Base-by-base conservation (phyloP, 2,888 invertebrate genomes). In the Zhuqinia jingwanae region DNA sequence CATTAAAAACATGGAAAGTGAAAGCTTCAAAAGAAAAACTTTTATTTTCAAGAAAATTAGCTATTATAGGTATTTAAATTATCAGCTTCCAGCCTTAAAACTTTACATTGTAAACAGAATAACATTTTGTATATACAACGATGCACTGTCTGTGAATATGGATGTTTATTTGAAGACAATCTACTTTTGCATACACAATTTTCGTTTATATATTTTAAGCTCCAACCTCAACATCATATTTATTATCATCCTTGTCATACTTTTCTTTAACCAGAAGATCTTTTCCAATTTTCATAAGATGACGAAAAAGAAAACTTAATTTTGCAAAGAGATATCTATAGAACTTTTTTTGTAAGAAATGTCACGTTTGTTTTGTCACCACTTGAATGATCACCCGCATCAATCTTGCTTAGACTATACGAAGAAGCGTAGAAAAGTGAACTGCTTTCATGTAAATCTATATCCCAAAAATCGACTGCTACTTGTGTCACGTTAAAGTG, bases 321-420 rank as follows among this genome's bases (percentile, higher is more conserved):
- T 76, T 20, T 5, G 15, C 5, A 15, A 8, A 1, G 76, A 3
- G 10, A 36, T 6, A 36, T 36, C 5, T 36, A 60, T 3, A 22
- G 6, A 30, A 36, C 10, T 20, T 30, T 73, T 60, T 47, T 68
- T 53, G 53, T 30, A 15, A 79, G 68, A 53, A 68, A 79, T 68
- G 65, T 20, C 53, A 27, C 68, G 53, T 68, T 65, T 65, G 22
- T 79, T n/a, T 53, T 79, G 78, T 68, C 79, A 79, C 79, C 68
- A 63, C 50, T 68, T 79, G 65, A 79, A 56, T 79, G 79, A 79
- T 79, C 53, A 65, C 79, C 65, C 15, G 3, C 42, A 56, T 45
- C 27, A 27, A 17, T 68, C 42, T 58, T 58, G 15, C 36, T 8
- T 50, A 50, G 8, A 11, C n/a, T n/a, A n/a, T n/a, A n/a, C n/a